Percentiles rank a stretch among this genome's conserved stretches.
Conservation (phyloP, 1,140 invertebrate genomes). For the Drosophila grimshawi region DNA sequence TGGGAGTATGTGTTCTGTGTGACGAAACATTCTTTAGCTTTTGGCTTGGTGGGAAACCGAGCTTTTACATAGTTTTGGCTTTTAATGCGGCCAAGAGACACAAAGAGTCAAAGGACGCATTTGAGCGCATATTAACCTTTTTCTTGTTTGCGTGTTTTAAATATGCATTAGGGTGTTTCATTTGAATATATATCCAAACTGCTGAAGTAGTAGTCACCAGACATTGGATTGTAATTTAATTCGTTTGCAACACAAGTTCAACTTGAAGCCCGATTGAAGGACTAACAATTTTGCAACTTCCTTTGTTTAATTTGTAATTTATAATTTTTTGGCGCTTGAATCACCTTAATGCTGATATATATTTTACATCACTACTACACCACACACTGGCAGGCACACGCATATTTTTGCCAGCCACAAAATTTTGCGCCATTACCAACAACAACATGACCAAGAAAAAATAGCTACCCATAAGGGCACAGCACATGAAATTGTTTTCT, state of each 20-base stretch:
- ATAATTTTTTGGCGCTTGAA: not conserved
- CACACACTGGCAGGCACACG: conserved; percentile 34
- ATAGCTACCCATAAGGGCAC: conserved; percentile 39
- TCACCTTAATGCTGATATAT: conserved; percentile 14
- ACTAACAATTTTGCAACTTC: too few species aligned
- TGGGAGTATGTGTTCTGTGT: conserved; percentile 28
- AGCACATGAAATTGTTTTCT: conserved; percentile 76
- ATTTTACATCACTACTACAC: conserved; percentile 29
- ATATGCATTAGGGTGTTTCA: conserved; percentile 28
- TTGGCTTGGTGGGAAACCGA: conserved; percentile 30
- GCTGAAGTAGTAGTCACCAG: too few species aligned
- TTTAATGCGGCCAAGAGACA: conserved; percentile 56
- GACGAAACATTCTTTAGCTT: conserved; percentile 20
- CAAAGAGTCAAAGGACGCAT: conserved; percentile 18
- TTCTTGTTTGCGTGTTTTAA: conserved; percentile 12
- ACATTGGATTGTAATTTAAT: too few species aligned
- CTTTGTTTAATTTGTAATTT: not conserved
- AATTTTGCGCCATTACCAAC: conserved; percentile 63
- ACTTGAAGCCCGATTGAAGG: too few species aligned
- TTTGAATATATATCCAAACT: too few species aligned
- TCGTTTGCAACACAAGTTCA: too few species aligned
- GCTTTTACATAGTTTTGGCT: conserved; percentile 74
- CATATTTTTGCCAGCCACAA: conserved; percentile 74
- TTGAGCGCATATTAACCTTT: conserved; percentile 48
- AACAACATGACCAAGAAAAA: conserved; percentile 20